These are phyloP conservation scores for Alligator sinensis DNA, from an alignment of 2,113 vertebrate genomes.

Conservation along the genomic window DNA sequence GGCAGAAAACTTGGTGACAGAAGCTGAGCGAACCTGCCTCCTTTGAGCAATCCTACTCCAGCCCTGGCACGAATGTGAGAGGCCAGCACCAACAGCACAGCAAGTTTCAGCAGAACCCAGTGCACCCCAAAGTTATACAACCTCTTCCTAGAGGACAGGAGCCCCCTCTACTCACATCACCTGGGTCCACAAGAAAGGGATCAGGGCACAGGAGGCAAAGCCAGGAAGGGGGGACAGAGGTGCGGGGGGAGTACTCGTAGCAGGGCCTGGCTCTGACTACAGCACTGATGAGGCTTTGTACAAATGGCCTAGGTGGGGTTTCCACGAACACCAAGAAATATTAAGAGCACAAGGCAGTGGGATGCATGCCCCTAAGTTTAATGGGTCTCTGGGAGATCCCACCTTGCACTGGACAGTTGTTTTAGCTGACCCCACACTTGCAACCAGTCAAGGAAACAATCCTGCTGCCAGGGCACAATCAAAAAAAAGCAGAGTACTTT, in stretches of 20 bases:
- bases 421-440: background rate
- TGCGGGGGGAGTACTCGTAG: background rate
- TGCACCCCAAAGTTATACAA: background rate
- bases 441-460: background rate
- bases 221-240: background rate
- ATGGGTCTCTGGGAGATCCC: background rate
- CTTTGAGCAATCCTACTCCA: background rate
- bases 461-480: background rate
- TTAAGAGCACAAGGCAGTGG: accelerated
- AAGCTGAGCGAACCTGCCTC: background rate
- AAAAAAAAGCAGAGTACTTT: background rate
- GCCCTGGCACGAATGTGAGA: background rate
- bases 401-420: background rate
- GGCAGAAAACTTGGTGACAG: too few species aligned
- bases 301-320: background rate
- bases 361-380: background rate
- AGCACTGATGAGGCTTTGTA: background rate
- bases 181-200: accelerated
- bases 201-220: background rate
- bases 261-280: accelerated
- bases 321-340: background rate
- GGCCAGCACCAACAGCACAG: background rate
- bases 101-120: background rate
- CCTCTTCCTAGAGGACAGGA: accelerated
- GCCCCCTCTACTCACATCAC: background rate